Percentiles rank a stretch among this genome's conserved stretches.
phyloP scores from a whole-genome alignment of 1,140 invertebrate species.

The Goniozus legneri region DNA sequence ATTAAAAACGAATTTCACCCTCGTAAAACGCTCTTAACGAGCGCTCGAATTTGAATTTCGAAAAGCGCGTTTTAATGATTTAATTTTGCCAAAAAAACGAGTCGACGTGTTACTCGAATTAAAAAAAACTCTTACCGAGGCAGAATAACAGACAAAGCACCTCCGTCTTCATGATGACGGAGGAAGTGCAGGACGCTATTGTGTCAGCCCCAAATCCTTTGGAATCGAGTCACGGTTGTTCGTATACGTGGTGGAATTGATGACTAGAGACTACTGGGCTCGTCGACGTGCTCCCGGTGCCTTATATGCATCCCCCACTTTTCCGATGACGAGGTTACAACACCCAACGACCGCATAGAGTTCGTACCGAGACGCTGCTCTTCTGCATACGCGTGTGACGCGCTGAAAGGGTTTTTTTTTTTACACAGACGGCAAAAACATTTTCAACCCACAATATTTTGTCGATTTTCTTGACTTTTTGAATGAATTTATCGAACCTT shows the following conservation, averaged over 20 bases:
- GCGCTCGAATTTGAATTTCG: too few species aligned
- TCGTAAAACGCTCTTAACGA: too few species aligned
- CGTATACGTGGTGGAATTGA: conserved; percentile 31
- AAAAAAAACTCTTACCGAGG: conserved; percentile 43
- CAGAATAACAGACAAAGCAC: conserved; percentile 39
- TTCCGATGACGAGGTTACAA: conserved; percentile 38
- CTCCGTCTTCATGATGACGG: conserved; percentile 41
- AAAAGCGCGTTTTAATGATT: too few species aligned
- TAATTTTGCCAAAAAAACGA: too few species aligned
- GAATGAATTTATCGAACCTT: too few species aligned
- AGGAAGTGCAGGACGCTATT: conserved; percentile 14
- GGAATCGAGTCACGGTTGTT: conserved; percentile 17
- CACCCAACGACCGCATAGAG: conserved; percentile 34
- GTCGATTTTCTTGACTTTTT: too few species aligned
- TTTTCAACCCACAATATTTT: too few species aligned
- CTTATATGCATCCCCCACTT: conserved; percentile 54
- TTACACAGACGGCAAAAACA: too few species aligned
- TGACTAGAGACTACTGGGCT: conserved; percentile 50
- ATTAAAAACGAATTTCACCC: too few species aligned
- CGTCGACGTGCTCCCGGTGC: conserved; percentile 35
- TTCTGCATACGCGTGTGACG: conserved; percentile 36
- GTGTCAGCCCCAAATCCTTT: too few species aligned
- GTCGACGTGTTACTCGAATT: too few species aligned
- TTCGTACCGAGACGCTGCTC: conserved; percentile 26
- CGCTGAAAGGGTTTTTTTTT: too few species aligned